Evolutionary conservation across 2,797 vertebrate species (phyloP).

Genomic region (Aulostomus chinensis): DNA sequence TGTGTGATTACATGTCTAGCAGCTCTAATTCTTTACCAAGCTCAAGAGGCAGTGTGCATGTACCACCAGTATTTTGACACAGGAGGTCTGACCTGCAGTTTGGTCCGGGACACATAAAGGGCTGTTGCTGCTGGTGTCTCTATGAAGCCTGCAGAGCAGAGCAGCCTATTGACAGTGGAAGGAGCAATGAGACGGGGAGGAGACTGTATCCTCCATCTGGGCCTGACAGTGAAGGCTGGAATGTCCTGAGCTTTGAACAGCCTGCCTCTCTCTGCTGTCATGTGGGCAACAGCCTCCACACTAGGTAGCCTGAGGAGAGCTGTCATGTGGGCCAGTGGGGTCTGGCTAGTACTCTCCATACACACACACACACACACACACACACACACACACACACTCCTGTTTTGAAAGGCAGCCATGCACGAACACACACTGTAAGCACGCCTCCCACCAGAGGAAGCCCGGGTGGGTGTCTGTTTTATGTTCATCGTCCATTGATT

Average conservation of each 20-base stretch:
- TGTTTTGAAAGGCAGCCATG: conserved; percentile 48
- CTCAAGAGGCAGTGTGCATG: conserved; percentile 12
- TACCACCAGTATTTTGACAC: conserved; percentile 28
- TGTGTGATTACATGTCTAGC: conserved; percentile 6
- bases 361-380: no score
- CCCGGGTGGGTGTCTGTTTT: conserved; percentile 55
- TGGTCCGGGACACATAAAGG: conserved; percentile 48
- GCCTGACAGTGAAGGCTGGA: conserved; percentile 72
- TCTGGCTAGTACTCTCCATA: conserved; percentile 25
- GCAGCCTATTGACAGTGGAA: conserved; percentile 52
- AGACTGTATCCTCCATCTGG: conserved; percentile 71
- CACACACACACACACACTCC: conserved; percentile 10
- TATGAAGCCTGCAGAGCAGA: conserved; percentile 45
- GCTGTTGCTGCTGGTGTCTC: conserved; percentile 31
- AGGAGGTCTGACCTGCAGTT: conserved; percentile 44
- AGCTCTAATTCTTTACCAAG: conserved; percentile 7
- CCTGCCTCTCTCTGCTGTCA: conserved; percentile 66
- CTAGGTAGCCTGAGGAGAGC: conserved; percentile 55
- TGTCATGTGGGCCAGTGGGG: conserved; percentile 53
- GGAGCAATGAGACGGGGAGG: conserved; percentile 54
- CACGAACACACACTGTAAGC: conserved; percentile 31
- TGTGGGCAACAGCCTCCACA: conserved; percentile 55
- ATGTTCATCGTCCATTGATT: conserved; percentile 50
- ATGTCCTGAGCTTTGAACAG: conserved; percentile 72
- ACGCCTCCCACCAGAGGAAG: conserved; percentile 48